These are phyloP conservation scores for Belgica antarctica DNA, from an alignment of 2,888 invertebrate genomes.

Conservation along the genomic window DNA sequence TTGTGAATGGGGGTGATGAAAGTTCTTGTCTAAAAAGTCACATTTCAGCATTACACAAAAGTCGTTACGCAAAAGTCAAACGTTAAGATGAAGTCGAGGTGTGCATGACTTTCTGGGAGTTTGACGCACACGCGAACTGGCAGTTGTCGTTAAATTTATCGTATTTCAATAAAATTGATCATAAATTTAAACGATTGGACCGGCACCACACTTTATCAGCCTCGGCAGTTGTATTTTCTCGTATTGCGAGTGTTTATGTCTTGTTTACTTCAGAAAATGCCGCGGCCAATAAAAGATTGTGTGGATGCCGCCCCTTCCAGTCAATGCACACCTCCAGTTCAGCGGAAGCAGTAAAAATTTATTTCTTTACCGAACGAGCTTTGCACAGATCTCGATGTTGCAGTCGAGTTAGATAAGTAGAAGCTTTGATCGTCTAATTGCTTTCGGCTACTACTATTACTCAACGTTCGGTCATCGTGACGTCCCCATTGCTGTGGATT, in stretches of 20 bases:
- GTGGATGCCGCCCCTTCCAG: neutral
- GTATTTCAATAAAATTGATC: too few relatives aligned
- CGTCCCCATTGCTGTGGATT: slow-evolving; percentile 38
- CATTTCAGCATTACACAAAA: too few relatives aligned
- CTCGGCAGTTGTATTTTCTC: too few relatives aligned
- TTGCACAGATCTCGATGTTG: slow-evolving; percentile 35
- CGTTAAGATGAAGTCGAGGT: too few relatives aligned
- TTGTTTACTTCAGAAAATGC: too few relatives aligned
- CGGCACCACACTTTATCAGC: too few relatives aligned
- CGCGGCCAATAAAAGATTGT: neutral
- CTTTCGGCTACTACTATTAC: slow-evolving; percentile 21
- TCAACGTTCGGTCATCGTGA: slow-evolving; percentile 11
- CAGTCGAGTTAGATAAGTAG: slow-evolving; percentile 36
- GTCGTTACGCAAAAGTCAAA: too few relatives aligned
- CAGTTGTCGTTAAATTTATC: too few relatives aligned
- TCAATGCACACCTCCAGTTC: neutral
- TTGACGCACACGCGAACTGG: too few relatives aligned
- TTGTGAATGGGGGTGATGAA: slow-evolving; percentile 31
- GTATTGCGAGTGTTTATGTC: too few relatives aligned
- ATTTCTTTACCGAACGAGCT: slow-evolving; percentile 14
- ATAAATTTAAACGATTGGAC: too few relatives aligned
- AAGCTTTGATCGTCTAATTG: slow-evolving; percentile 30
- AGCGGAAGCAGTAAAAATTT: neutral
- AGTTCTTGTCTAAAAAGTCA: slow-evolving; percentile 34
- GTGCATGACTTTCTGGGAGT: too few relatives aligned